Evolutionary conservation across 2,888 invertebrate genomes (phyloP), one percentile per base, ranked within the genome.

Genomic region (Electrophaes corylata): DNA sequence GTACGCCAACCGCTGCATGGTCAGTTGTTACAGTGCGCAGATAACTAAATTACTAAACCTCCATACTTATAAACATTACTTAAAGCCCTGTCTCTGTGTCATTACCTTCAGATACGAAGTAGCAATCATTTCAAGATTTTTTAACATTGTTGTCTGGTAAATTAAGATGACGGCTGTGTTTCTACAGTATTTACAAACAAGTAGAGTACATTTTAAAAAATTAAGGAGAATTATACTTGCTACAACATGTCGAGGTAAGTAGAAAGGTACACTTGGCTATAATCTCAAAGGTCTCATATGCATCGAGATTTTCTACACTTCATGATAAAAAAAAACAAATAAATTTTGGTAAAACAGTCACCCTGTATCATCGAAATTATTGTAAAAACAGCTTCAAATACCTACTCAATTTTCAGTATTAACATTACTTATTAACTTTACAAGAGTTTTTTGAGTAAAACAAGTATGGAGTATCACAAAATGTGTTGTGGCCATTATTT

Each of bases 301-400:
- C 45, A 45, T 45, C 33, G 46, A 50, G 26, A n/a, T 31, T 29
- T 33, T 48, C 31, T 16, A 31, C 23, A 46, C 12, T 18, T 41
- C 14, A 57, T 50, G 29, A 51, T 51, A 57, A 41, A 35, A 26
- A 35, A 40, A 39, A 33, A 40, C 45, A 52, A 57, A 57, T n/a
- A 52, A 47, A 57, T 52, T 46, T 57, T 37, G 47, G 26, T 57
- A 43, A 51, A 48, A 39, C 37, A 52, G 52, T 31, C 43, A 40
- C 45, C 39, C 41, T 37, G 31, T 52, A 44, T 52, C 23, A 50
- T 44, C 35, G 16, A 40, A 37, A 31, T 26, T 12, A 44, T 47
- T 20, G 20, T 37, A 37, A 52, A 39, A 29, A 2, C 26, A 6
- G 6, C 6, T 14, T 37, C 16, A 51, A 49, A 14, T 19, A 40